A percentile compares a stretch with the other conserved stretches of the same genome.
These are phyloP conservation scores for Tauraco erythrolophus DNA, from an alignment of 2,113 vertebrate species.

Conservation along the genomic window DNA sequence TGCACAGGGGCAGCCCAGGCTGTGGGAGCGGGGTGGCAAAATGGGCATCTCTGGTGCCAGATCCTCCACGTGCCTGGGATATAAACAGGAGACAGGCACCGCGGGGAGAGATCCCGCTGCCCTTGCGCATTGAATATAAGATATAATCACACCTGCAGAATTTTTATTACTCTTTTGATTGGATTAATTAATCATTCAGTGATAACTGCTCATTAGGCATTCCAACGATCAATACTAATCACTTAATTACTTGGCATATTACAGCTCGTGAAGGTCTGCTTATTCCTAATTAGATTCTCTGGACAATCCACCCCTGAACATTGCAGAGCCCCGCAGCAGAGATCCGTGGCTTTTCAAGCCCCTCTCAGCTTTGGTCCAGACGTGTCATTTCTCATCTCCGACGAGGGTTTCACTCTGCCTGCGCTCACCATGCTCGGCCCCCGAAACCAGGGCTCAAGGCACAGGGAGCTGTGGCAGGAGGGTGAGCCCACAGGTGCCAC, in stretches of 20 bases:
- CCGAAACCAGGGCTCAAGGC: neutral
- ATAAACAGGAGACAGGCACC: rapidly evolving
- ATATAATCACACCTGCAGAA: conserved; percentile 44
- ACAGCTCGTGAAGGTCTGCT: conserved; percentile 31
- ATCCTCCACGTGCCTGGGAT: neutral
- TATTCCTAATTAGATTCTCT: conserved; percentile 31
- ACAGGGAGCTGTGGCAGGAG: neutral
- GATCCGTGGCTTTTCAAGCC: neutral
- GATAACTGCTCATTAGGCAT: conserved; percentile 64
- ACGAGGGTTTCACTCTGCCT: neutral
- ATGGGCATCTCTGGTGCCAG: rapidly evolving
- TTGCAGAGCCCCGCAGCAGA: neutral
- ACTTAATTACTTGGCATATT: conserved; percentile 64
- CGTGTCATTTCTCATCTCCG: rapidly evolving
- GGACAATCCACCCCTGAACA: conserved; percentile 9
- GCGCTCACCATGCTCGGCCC: rapidly evolving
- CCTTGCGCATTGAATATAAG: neutral
- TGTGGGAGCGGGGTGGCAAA: rapidly evolving
- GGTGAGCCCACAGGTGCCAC: rapidly evolving
- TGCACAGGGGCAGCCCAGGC: neutral
- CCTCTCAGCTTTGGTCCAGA: neutral
- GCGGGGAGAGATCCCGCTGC: rapidly evolving
- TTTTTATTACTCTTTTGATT: conserved; percentile 46
- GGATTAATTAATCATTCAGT: conserved; percentile 66
- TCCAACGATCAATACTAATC: conserved; percentile 72